These are phyloP conservation scores for Zonitis immaculata DNA, from an alignment of 2,888 invertebrate species.

Conservation along the genomic window DNA sequence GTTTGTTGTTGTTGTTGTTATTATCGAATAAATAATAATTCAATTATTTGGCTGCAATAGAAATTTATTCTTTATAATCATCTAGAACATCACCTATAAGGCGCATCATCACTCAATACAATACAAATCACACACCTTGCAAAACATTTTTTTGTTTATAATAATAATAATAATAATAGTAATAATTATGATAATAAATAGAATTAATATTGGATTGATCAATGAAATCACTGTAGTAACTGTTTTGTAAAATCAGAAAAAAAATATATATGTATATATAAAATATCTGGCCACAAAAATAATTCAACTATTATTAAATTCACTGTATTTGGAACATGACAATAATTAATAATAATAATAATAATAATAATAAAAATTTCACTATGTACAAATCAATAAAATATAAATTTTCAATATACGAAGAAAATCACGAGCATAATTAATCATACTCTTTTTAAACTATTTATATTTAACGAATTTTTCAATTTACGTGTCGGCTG, in stretches of 20 bases:
- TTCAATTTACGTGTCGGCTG: constrained; percentile 78
- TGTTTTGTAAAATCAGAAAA: neutral
- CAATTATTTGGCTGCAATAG: neutral
- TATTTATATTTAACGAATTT: constrained; percentile 61
- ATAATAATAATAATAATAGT: neutral
- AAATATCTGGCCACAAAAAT: neutral
- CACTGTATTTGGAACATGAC: neutral
- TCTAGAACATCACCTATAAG: neutral
- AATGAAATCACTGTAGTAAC: neutral
- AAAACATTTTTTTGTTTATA: neutral
- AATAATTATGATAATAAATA: neutral
- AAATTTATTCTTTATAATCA: constrained; percentile 1
- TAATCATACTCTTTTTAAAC: constrained; percentile 59
- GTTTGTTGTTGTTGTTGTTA: neutral
- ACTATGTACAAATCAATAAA: constrained; percentile 42
- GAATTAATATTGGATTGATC: neutral
- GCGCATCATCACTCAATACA: neutral
- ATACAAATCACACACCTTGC: neutral
- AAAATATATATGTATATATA: no score
- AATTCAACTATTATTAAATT: neutral
- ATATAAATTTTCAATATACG: constrained; percentile 33
- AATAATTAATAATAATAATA: constrained; percentile 5
- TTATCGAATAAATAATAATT: neutral
- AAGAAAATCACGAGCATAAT: constrained; percentile 39
- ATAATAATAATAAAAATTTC: constrained; percentile 22